Conservation (phyloP, 2,113 vertebrate genomes). For the Anolis carolinensis region DNA sequence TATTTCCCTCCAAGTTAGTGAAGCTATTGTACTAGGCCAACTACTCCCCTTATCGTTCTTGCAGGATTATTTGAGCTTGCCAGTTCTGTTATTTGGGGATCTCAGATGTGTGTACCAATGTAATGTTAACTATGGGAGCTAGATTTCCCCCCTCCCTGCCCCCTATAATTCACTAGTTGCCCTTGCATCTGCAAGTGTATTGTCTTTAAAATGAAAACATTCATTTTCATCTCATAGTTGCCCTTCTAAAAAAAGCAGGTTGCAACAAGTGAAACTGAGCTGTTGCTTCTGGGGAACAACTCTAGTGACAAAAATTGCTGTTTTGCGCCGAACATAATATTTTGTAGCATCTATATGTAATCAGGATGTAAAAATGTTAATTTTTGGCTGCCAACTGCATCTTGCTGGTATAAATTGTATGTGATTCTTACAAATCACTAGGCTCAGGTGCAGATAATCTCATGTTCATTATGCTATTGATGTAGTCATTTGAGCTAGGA, state of each 20-base stretch:
- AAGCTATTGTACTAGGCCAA: background rate
- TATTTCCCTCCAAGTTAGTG: background rate
- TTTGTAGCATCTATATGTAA: background rate
- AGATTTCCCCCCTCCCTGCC: background rate
- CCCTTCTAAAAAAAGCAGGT: background rate
- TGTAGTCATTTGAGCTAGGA: background rate
- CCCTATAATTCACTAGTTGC: background rate
- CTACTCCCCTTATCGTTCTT: background rate
- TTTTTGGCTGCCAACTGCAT: no score
- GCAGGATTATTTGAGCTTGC: background rate
- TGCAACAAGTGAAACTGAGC: background rate
- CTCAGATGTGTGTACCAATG: background rate
- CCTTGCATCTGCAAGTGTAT: background rate
- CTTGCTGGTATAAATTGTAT: background rate
- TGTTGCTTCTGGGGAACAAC: background rate
- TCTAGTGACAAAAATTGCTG: background rate
- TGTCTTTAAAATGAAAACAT: background rate
- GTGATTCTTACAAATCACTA: background rate
- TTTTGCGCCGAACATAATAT: background rate
- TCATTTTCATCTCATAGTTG: background rate
- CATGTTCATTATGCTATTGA: background rate
- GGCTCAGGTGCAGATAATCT: background rate
- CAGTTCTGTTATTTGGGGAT: background rate
- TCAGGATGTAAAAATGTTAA: background rate
- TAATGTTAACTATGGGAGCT: background rate